Percentiles rank a stretch among this genome's conserved stretches.
phyloP scores from a whole-genome alignment of 2,797 vertebrate genomes.

The Zalophus californianus region DNA sequence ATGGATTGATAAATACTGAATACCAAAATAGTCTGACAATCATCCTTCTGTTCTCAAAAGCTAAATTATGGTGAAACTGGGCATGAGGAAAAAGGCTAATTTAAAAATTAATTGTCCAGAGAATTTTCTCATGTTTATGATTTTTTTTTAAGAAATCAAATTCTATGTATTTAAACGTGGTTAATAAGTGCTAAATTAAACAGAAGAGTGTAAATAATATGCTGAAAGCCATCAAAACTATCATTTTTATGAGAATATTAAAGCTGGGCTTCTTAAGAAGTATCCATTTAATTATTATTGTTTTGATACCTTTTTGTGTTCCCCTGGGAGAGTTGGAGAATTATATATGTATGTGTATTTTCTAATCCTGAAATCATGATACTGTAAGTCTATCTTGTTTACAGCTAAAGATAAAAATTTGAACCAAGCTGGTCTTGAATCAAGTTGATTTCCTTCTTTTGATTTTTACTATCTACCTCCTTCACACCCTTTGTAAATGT shows the following conservation, averaged over 20 bases:
- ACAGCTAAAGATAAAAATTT: background rate
- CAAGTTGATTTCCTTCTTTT: background rate
- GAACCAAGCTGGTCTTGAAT: background rate
- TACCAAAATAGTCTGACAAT: conserved; percentile 76
- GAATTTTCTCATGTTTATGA: conserved; percentile 80
- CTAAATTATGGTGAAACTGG: conserved; percentile 70
- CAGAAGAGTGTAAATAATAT: background rate
- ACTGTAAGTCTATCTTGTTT: background rate
- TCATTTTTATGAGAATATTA: conserved; percentile 12
- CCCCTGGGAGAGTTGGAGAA: background rate
- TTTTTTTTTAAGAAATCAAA: conserved; percentile 85
- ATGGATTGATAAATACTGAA: conserved; percentile 77
- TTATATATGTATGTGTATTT: background rate
- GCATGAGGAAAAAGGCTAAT: conserved; percentile 50
- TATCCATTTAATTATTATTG: background rate
- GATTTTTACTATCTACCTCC: background rate
- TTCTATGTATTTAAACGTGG: conserved; percentile 77
- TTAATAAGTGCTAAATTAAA: conserved; percentile 68
- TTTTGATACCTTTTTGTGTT: background rate
- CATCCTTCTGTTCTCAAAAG: conserved; percentile 79
- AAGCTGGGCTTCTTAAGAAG: background rate
- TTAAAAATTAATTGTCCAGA: conserved; percentile 83
- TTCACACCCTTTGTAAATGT: background rate
- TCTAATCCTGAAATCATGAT: background rate
- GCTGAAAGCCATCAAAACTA: background rate